phyloP scores from a whole-genome alignment of 1,140 invertebrate genomes.

The Diachasma alloeum region DNA sequence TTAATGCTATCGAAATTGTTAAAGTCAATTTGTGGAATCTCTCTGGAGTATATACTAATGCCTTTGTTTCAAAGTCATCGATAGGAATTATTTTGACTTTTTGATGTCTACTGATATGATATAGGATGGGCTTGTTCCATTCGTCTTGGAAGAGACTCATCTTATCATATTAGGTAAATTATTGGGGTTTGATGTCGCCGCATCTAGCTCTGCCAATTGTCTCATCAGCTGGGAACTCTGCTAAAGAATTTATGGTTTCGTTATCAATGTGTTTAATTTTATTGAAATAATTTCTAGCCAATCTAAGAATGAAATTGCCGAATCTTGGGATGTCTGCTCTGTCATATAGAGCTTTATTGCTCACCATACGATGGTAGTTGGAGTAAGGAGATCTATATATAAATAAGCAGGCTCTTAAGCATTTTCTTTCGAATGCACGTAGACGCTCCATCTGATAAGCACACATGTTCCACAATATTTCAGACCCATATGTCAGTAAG shows the following conservation, averaged over 20 bases:
- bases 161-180: not conserved
- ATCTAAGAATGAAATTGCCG: not conserved
- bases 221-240: too few relatives aligned
- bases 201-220: too few relatives aligned
- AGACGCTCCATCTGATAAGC: too few relatives aligned
- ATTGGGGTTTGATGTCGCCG: constrained; percentile 1
- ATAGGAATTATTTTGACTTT: not conserved
- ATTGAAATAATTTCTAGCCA: constrained; percentile 4
- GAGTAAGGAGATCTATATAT: not conserved
- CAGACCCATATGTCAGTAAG: constrained; percentile 3
- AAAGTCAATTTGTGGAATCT: not conserved
- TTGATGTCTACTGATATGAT: not conserved
- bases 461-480: constrained; percentile 17
- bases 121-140: not conserved
- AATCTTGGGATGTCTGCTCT: not conserved
- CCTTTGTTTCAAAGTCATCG: too few relatives aligned
- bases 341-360: not conserved
- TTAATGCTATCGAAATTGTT: not conserved
- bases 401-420: too few relatives aligned
- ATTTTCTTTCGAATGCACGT: too few relatives aligned
- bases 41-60: not conserved
- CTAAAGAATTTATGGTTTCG: not conserved
- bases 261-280: not conserved
- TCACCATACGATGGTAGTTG: not conserved
- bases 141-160: not conserved